phyloP scores from a whole-genome alignment of 1,140 invertebrate species.

The Aphis craccivora region DNA sequence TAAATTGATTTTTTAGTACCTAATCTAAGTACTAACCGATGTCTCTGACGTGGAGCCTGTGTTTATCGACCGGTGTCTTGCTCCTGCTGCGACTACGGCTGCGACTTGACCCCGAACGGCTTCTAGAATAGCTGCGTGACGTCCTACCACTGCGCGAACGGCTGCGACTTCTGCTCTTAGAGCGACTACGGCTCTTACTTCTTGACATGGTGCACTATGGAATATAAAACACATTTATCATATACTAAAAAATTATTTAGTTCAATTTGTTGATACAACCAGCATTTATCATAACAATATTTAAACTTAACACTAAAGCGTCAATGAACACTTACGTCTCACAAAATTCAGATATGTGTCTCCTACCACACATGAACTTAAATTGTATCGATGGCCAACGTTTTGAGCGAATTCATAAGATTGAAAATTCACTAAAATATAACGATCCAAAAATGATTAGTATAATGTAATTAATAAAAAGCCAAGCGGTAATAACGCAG shows the following conservation, averaged over 20 bases:
- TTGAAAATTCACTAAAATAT: not conserved
- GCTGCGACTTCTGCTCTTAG: conserved; percentile 58
- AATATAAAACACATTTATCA: not conserved
- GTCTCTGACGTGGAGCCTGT: conserved; percentile 58
- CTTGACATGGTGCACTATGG: conserved; percentile 53
- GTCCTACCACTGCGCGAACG: conserved; percentile 50
- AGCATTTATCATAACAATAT: not conserved
- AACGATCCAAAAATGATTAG: not conserved
- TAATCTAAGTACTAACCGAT: conserved; percentile 52
- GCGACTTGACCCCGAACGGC: conserved; percentile 52
- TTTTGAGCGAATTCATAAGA: not conserved
- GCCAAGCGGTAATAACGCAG: not conserved
- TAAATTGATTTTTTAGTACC: not conserved
- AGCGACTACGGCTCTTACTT: conserved; percentile 56
- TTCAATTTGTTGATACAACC: not conserved
- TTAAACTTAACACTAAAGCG: not conserved
- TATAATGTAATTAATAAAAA: not conserved
- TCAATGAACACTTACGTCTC: not conserved
- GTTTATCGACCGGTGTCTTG: conserved; percentile 55
- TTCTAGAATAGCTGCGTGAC: conserved; percentile 57
- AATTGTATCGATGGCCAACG: not conserved
- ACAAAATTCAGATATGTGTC: conserved; percentile 17
- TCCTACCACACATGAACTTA: conserved; percentile 50
- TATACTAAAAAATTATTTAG: not conserved
- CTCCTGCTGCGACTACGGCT: conserved; percentile 54